These are phyloP conservation scores for Plutomurus gul DNA, from an alignment of 1,140 invertebrate species.

Conservation along the genomic window DNA sequence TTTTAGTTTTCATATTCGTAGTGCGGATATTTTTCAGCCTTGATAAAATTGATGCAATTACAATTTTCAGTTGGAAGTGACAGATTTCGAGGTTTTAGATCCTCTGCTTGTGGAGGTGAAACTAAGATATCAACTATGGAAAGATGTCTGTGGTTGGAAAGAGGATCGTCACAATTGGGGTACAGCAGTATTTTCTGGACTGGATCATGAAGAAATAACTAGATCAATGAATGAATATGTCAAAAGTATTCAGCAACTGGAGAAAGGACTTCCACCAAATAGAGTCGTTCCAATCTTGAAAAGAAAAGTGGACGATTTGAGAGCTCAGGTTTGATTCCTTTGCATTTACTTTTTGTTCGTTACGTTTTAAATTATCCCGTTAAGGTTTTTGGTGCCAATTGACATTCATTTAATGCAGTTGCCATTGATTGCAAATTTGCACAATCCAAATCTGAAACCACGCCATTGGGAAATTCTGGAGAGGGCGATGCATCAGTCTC, in stretches of 20 bases:
- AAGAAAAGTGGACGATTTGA: conserved; percentile 75
- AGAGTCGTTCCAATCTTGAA: conserved; percentile 74
- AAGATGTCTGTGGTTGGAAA: conserved; percentile 73
- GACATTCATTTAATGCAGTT: conserved; percentile 61
- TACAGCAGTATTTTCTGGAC: conserved; percentile 66
- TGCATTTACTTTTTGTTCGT: neutral
- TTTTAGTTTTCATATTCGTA: too few species aligned
- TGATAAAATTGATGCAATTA: neutral
- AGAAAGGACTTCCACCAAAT: conserved; percentile 76
- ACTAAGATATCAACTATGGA: conserved; percentile 76
- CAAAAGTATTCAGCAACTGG: conserved; percentile 74
- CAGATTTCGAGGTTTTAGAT: conserved; percentile 77
- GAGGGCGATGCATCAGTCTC: conserved; percentile 68
- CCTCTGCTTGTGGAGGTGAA: conserved; percentile 76
- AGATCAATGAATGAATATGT: conserved; percentile 68
- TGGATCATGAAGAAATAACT: conserved; percentile 74
- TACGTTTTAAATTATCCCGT: conserved; percentile 25
- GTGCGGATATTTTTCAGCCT: neutral
- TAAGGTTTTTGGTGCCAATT: conserved; percentile 13
- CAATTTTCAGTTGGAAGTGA: conserved; percentile 68
- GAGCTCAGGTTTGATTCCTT: conserved; percentile 65
- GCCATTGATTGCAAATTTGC: conserved; percentile 72
- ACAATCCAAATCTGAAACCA: conserved; percentile 72
- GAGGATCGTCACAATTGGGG: conserved; percentile 66
- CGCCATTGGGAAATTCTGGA: conserved; percentile 85